A percentile compares a stretch with the other conserved stretches of the same genome.
Conservation (phyloP, 1,140 invertebrate species). For the Hydropsyche tenuis region DNA sequence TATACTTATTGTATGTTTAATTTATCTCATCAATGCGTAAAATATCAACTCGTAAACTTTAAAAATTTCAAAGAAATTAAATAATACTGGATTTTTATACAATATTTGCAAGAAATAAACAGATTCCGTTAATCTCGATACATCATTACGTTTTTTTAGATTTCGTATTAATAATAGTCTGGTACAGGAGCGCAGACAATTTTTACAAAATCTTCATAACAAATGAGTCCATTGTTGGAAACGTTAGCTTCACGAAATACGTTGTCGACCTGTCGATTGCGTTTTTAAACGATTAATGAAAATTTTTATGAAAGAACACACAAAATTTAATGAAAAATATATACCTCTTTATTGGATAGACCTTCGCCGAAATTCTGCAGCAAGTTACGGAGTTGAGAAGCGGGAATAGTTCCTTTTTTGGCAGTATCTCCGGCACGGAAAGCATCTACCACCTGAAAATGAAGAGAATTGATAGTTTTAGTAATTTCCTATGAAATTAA, state of each 20-base stretch:
- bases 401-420: conserved; percentile 78
- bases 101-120: no score
- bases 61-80: no score
- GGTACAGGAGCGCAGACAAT: conserved; percentile 93
- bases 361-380: conserved; percentile 91
- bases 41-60: no score
- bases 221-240: conserved; percentile 78
- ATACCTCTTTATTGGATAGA: conserved; percentile 85
- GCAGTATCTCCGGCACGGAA: conserved; percentile 84
- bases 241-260: conserved; percentile 94
- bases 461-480: neutral
- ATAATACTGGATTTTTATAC: no score
- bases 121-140: no score
- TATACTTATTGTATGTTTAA: neutral
- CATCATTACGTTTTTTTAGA: no score
- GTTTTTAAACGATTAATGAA: conserved; percentile 17
- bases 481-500: neutral
- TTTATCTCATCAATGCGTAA: neutral
- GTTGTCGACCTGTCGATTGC: conserved; percentile 76
- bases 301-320: conserved; percentile 32
- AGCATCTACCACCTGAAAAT: conserved; percentile 72
- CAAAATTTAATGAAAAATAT: conserved; percentile 20
- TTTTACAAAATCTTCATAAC: conserved; percentile 92
- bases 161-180: conserved; percentile 79
- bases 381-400: conserved; percentile 85